phyloP scores from a whole-genome alignment of 2,888 invertebrate species.

The Ischnura elegans region DNA sequence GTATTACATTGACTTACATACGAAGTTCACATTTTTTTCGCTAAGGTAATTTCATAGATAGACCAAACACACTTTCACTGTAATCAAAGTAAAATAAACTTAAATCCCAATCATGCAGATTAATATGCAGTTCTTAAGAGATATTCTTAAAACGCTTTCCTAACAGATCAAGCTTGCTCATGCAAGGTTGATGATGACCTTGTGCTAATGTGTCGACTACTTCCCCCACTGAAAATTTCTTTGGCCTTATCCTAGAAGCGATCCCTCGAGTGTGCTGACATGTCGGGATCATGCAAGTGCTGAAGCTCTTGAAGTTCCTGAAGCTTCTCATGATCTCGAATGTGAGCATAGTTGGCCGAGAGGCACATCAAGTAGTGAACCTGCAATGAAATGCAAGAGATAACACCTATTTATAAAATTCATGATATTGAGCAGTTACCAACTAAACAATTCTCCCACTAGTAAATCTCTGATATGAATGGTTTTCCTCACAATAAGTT shows the following conservation, averaged over 20 bases:
- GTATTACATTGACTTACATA: background rate
- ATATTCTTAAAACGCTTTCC: background rate
- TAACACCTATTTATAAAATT: too few species aligned
- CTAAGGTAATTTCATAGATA: background rate
- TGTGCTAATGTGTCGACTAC: constrained; percentile 15
- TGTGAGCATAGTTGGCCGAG: constrained; percentile 97
- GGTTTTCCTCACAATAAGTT: too few species aligned
- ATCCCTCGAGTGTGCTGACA: constrained; percentile 88
- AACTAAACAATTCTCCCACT: background rate
- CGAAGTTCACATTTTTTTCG: background rate
- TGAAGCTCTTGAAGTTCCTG: constrained; percentile 94
- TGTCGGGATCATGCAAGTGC: constrained; percentile 86
- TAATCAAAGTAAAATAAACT: background rate
- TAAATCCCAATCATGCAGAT: background rate
- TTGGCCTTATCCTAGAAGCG: constrained; percentile 92
- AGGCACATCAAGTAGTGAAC: constrained; percentile 96
- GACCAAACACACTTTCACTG: background rate
- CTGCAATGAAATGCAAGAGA: constrained; percentile 74
- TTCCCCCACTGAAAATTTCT: constrained; percentile 81
- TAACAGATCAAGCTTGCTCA: background rate
- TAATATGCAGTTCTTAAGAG: background rate
- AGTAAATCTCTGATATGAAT: background rate
- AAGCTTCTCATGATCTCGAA: constrained; percentile 95
- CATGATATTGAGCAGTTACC: too few species aligned
- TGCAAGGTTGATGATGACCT: constrained; percentile 29